These are phyloP conservation scores for Manis javanica DNA, from an alignment of 2,797 vertebrate genomes.

Conservation along the genomic window DNA sequence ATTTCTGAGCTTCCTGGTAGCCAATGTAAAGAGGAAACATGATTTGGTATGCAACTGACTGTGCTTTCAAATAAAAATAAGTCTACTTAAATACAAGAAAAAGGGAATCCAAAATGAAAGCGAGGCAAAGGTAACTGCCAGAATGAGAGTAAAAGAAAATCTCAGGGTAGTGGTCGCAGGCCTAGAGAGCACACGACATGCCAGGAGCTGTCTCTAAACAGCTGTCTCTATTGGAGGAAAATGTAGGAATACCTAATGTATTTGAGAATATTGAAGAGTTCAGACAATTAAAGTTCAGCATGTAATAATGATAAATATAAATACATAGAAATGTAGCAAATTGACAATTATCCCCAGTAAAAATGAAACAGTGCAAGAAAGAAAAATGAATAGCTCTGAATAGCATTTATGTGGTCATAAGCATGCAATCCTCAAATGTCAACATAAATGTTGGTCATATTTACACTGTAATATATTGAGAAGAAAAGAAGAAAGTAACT, in stretches of 20 bases:
- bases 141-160: background rate
- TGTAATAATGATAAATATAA: conserved; percentile 9
- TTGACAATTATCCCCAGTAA: background rate
- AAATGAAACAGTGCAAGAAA: background rate
- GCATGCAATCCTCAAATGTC: background rate
- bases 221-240: background rate
- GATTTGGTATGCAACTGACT: background rate
- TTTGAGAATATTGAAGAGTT: background rate
- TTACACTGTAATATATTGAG: background rate
- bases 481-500: background rate
- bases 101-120: background rate
- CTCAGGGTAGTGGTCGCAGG: too few relatives aligned
- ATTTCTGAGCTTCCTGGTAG: background rate
- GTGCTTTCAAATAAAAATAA: conserved; percentile 8
- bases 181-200: background rate
- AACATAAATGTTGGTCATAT: background rate
- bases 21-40: background rate
- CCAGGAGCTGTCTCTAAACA: background rate
- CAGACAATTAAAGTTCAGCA: background rate
- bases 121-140: background rate
- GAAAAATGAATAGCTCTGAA: background rate
- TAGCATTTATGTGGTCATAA: background rate
- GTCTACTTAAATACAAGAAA: background rate
- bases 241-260: background rate
- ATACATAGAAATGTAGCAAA: background rate